Base-by-base conservation (phyloP, 53 echinoderm and acorn worm genomes). In the Zoroaster sp. region DNA sequence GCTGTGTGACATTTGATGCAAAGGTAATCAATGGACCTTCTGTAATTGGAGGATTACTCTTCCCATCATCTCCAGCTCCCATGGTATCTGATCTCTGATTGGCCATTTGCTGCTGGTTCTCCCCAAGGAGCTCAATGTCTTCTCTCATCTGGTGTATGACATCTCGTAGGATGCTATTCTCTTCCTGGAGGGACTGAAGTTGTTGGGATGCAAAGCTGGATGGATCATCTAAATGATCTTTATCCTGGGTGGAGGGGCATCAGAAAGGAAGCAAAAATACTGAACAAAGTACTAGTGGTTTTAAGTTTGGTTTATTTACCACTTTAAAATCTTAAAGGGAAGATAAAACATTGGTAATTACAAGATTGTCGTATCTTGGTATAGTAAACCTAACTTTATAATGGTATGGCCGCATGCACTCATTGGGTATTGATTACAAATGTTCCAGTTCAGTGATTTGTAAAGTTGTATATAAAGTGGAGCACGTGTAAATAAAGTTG, bases 71-170 rank as follows among this genome's bases (percentile, higher is more conserved):
- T 54, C 69, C 80, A 6, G 65, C 37, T 66, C 20, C 85, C 30
- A 6, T 74, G 78, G 55, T 63, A 68, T 55, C 86, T 37, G 45
- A 23, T 66, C 45, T 40, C 74, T 71, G 83, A 51, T 78, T 89
- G 72, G 86, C 89, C 38, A 66, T 41, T 36, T 75, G 66, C 9
- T 65, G 67, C 4, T 31, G 35, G 35, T 71, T 55, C 39, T 88
- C 40, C 43, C 77, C 80, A 1, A 92, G 71, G 21, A 45, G 68
- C 46, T 97, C 95, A 95, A 95, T 95, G 92, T 97, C 97, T 67
- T 88, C 88, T 89, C 95, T 90, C 97, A 97, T 97, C 47, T 83
- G 75, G 13, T 87, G 90, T 54, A 97, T 94, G 59, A 95, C 97
- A 10, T 92, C 76, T 43, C 89, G 87, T 32, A 97, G 94, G 38